Conservation (phyloP, 1,140 invertebrate genomes). For the Cylas formicarius region DNA sequence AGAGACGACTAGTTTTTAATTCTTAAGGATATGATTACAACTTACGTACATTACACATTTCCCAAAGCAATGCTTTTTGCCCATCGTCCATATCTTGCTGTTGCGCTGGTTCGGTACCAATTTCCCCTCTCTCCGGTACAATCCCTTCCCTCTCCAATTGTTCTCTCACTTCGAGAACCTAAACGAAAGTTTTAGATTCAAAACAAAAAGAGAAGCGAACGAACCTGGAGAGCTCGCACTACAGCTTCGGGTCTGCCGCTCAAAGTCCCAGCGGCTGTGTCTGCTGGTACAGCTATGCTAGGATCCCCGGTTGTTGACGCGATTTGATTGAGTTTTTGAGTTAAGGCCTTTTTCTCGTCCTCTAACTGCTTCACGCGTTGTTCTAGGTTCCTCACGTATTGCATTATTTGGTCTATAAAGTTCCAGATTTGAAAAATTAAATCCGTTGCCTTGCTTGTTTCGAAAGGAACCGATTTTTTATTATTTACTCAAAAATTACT, state of each 20-base stretch:
- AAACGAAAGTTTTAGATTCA: slow-evolving; percentile 1
- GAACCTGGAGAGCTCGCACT: slow-evolving; percentile 71
- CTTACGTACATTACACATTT: slow-evolving; percentile 93
- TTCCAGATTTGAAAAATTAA: slow-evolving; percentile 2
- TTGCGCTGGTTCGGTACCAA: slow-evolving; percentile 41
- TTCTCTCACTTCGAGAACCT: slow-evolving; percentile 78
- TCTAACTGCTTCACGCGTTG: slow-evolving; percentile 77
- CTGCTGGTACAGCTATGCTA: slow-evolving; percentile 38
- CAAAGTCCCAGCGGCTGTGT: slow-evolving; percentile 43
- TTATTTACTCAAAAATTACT: no score
- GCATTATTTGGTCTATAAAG: slow-evolving; percentile 66
- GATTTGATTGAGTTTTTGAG: slow-evolving; percentile 44
- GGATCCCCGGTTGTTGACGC: slow-evolving; percentile 36
- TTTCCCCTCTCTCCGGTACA: slow-evolving; percentile 40
- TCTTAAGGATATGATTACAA: no score
- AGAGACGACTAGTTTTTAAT: slow-evolving; percentile 8
- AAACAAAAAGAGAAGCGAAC: background rate
- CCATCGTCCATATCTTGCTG: slow-evolving; percentile 73
- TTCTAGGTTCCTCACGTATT: slow-evolving; percentile 83
- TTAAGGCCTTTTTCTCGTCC: slow-evolving; percentile 61
- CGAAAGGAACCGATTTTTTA: no score
- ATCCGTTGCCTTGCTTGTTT: background rate
- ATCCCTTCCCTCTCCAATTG: slow-evolving; percentile 66
- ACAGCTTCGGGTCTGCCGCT: slow-evolving; percentile 77
- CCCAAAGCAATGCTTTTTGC: slow-evolving; percentile 86